Base-by-base conservation (phyloP, 2,888 invertebrate species). In the Melanotus villosus region DNA sequence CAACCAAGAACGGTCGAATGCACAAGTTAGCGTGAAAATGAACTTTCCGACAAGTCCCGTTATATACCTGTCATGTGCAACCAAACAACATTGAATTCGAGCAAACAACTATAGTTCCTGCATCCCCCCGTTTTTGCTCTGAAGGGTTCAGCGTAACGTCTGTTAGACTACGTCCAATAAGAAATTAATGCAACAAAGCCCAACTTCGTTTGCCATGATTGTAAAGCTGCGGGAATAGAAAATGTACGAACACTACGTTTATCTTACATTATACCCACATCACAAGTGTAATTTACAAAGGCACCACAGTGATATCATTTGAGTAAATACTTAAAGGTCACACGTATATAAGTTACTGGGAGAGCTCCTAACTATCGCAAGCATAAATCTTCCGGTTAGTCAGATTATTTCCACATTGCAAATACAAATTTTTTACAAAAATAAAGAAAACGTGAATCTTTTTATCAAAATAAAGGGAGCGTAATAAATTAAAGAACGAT, bases 11-110 rank as follows among this genome's bases (percentile, higher is more conserved):
- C 6, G 19, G 56, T 38, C 56, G 38, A 56, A 16, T 10, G 36
- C 52, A 16, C 23, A 12, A 19, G 56, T 56, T 14, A 9, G 21
- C 36, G 32, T 56, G 56, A 56, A 56, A 21, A 12, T 52, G 56
- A 56, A 21, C 56, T 56, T 56, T 56, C 16, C 56, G 38, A 56
- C 21, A 56, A 38, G 56, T 12, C 32, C 10, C 12, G 19, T 38
- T 56, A 56, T 56, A 38, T 56, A 56, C 56, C 38, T 56, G 56
- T 56, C 56, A 56, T 56, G 38, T 38, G 19, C 54, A n/a, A 54
- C 19, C 21, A 12, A n/a, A n/a, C n/a, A n/a, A 32, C 14, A 47
- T 21, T n/a, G 36, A 36, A 56, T 56, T 56, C 23, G 36, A 19
- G 36, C 6, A 38, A 21, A 14, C 36, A 36, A 12, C 19, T 16